These are phyloP conservation scores for Nycticorax nycticorax DNA, from an alignment of 2,113 vertebrate species.

Conservation along the genomic window DNA sequence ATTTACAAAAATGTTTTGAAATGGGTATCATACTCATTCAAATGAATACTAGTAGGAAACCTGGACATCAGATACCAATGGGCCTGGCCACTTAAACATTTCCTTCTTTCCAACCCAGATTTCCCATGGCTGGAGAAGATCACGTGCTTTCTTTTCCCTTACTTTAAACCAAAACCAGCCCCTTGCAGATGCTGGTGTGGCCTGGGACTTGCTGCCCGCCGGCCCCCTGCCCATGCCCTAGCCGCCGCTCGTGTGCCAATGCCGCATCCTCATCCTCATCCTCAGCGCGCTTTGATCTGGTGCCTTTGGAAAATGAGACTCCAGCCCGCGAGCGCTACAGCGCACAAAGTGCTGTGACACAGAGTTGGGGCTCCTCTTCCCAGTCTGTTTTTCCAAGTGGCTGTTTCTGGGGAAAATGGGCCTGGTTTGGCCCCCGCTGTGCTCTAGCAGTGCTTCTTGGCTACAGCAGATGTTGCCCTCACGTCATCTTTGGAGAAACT, in stretches of 20 bases:
- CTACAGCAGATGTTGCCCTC: neutral
- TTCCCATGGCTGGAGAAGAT: neutral
- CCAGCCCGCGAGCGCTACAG: neutral
- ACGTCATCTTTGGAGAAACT: neutral
- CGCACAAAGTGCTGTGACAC: accelerated
- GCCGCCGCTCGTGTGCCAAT: accelerated
- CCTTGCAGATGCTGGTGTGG: neutral
- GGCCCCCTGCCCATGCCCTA: neutral
- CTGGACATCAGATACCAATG: neutral
- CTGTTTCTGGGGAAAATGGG: neutral
- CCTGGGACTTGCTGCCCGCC: neutral
- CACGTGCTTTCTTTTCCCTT: neutral
- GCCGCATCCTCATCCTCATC: neutral
- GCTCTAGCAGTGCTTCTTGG: neutral
- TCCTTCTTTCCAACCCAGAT: neutral
- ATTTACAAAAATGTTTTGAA: neutral
- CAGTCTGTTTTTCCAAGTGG: neutral
- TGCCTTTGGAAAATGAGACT: neutral
- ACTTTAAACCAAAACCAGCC: neutral
- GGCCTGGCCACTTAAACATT: neutral
- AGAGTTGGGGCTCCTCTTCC: neutral
- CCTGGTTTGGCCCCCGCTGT: accelerated
- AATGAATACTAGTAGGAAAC: neutral
- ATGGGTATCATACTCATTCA: neutral
- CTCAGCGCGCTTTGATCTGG: neutral